Evolutionary conservation across 2,797 vertebrate genomes (phyloP), one percentile per base, ranked within the genome.

Genomic region (Leuciscus waleckii): DNA sequence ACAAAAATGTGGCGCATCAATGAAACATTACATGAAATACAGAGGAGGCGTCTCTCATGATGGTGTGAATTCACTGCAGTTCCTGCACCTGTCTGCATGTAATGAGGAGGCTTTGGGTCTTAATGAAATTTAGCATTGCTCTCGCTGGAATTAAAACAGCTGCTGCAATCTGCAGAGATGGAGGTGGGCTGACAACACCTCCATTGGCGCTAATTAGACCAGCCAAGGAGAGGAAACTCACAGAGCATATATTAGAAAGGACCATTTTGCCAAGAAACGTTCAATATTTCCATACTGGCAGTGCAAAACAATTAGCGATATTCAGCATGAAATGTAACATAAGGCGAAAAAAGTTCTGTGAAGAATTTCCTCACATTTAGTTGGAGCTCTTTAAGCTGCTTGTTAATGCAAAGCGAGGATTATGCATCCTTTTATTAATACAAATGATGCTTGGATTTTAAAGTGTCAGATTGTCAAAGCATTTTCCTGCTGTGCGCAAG

Each of bases 171-270:
- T 88, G 84, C 84, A 79, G 84, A 82, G 84, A 87, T 82, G 81
- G 84, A 89, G 76, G 84, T 86, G 82, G 88, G 82, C 86, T 86
- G 87, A 90, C 89, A 88, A 90, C 90, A 90, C 90, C 88, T 90
- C 87, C 90, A 73, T 67, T 71, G 88, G 88, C 74, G 90, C 88
- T 90, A 90, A 90, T 90, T 90, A 90, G 86, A 89, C 82, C 87
- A 90, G 86, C 87, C 86, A 82, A 83, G 87, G 84, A 85, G 82
- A 85, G 73, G 84, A 87, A 88, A 83, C 88, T 89, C 86, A 80
- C 89, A 29, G 88, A 88, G 86, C 84, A 85, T 89, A 84, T 82
- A 89, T 86, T 86, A 76, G 82, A 21, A 76, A 65, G 56, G 77
- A 81, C 85, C 68, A 79, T 82, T 80, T 85, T 87, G 81, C 85